Evolutionary conservation across 2,797 vertebrate species (phyloP), one percentile per base, ranked within the genome.

Genomic region (Cuculus canorus): DNA sequence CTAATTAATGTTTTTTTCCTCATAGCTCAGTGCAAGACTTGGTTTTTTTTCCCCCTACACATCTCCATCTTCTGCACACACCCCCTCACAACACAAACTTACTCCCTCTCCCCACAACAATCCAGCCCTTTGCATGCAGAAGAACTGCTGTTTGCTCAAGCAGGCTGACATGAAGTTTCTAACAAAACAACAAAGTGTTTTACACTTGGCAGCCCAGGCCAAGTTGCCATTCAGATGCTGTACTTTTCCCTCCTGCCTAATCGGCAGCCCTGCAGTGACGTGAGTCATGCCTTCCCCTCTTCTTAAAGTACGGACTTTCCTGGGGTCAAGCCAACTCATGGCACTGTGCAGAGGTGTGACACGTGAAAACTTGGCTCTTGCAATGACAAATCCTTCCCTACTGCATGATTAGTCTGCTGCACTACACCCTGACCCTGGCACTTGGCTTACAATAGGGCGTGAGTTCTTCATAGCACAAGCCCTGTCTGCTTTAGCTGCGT

Each of bases 1-100:
- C 63, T 94, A 86, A 95, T 96, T 73, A 86, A 43, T 0, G 11
- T 64, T 64, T 84, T 84, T 64, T 84, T 93, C 92, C 90, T 88
- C 77, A 68, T 48, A 60, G 64, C 48, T 92, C 48, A 13, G 73
- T 10, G 28, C 3, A 1, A 65, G 60, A 93, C 33, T 92, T 73
- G 69, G 69, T 13, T 2, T 84, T 61, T 81, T 84, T 84, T 27
- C 9, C 50, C 70, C 48, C 39, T 71, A 17, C 43, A 90, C 39
- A 79, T 37, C 76, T 76, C 37, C 50, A 16, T 24, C 68, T 79
- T 66, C 79, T 56, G 19, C 9, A 13, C n/a, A 75, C 65, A 43
- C 4, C 30, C 71, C 43, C 69, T 78, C 65, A 81, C 47, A 45
- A 15, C 6, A 10, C 41, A 60, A n/a, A 65, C 32, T 15, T 33